Evolutionary conservation across 2,888 invertebrate genomes (phyloP).

Genomic region (Syritta pipiens): DNA sequence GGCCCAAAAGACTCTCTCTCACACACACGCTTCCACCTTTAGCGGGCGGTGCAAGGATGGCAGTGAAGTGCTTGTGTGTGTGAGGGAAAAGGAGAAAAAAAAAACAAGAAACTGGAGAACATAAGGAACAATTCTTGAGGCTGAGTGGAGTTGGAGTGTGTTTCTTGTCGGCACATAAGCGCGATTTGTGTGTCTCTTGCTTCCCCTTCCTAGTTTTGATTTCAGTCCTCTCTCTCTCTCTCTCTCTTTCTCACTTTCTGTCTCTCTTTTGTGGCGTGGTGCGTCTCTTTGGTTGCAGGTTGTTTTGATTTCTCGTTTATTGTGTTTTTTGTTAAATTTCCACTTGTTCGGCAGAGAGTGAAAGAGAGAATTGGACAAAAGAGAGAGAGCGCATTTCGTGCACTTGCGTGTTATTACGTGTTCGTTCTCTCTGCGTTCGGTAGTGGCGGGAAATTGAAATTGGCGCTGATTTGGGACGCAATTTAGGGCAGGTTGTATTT

Average conservation of each 20-base stretch:
- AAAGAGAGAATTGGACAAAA: not conserved
- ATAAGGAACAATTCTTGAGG: conserved; percentile 43
- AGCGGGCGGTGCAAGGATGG: not conserved
- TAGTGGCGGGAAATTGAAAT: too few relatives aligned
- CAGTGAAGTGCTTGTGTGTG: conserved; percentile 5
- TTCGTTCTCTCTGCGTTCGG: not conserved
- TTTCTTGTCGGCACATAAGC: conserved; percentile 7
- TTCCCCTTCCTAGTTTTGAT: conserved; percentile 66
- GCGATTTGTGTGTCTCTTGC: not conserved
- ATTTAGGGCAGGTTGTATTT: too few relatives aligned
- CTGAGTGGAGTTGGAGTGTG: not conserved
- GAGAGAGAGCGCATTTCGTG: not conserved
- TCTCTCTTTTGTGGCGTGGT: conserved; percentile 34
- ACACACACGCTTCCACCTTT: conserved; percentile 8
- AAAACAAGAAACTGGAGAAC: conserved; percentile 63
- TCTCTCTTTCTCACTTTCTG: too few relatives aligned
- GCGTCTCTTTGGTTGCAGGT: too few relatives aligned
- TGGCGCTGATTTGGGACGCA: too few relatives aligned
- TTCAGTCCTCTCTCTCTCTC: too few relatives aligned
- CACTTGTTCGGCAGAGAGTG: conserved; percentile 46
- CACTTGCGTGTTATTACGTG: not conserved
- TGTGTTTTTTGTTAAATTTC: conserved; percentile 19
- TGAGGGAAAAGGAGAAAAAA: conserved; percentile 55
- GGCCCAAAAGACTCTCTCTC: not conserved
- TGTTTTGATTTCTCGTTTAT: conserved; percentile 57